Percentiles rank a stretch among this genome's conserved stretches.
phyloP scores from a whole-genome alignment of 2,113 vertebrate species.

The Engraulis encrasicolus region DNA sequence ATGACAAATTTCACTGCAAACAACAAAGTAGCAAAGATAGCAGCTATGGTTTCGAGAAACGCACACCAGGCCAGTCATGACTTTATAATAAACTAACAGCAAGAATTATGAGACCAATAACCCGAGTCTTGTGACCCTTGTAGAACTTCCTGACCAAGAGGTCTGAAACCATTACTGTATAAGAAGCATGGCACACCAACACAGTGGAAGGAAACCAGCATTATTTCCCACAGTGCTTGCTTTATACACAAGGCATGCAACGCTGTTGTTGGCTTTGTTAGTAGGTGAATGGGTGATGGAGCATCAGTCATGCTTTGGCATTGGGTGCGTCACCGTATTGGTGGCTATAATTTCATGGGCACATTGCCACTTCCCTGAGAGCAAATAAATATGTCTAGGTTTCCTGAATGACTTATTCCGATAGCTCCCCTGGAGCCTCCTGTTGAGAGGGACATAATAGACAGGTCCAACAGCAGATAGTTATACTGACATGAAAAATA shows the following conservation, averaged over 20 bases:
- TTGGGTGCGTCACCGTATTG: neutral
- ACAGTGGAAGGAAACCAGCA: too few species aligned
- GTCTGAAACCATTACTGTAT: too few species aligned
- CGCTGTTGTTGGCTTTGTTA: neutral
- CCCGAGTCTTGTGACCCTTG: too few species aligned
- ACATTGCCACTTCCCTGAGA: neutral
- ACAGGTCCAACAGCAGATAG: neutral
- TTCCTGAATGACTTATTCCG: neutral
- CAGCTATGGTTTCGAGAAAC: too few species aligned
- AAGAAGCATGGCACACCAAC: too few species aligned
- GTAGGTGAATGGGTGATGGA: neutral
- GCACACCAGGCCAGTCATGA: too few species aligned
- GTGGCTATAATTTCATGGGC: neutral
- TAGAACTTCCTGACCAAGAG: too few species aligned
- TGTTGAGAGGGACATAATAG: neutral
- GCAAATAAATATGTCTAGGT: neutral
- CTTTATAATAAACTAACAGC: too few species aligned
- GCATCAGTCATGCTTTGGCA: neutral
- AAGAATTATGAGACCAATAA: too few species aligned
- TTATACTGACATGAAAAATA: neutral
- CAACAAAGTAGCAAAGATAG: too few species aligned
- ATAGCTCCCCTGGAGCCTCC: neutral
- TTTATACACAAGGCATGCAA: neutral
- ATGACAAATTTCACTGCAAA: too few species aligned
- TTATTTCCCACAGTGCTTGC: neutral